These are phyloP conservation scores for Drosophila sproati DNA, from an alignment of 1,140 invertebrate species.

Conservation along the genomic window DNA sequence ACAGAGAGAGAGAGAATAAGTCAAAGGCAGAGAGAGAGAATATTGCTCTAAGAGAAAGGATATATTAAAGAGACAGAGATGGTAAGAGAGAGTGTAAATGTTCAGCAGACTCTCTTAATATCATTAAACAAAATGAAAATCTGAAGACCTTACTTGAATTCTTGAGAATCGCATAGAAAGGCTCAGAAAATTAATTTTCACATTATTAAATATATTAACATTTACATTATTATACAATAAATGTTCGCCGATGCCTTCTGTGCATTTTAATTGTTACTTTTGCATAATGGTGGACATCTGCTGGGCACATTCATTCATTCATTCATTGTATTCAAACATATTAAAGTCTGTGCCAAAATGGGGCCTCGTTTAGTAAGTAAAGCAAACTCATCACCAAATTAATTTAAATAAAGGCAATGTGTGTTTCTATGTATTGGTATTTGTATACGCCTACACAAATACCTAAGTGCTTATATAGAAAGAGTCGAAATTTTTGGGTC, in stretches of 20 bases:
- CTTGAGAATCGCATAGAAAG: not conserved
- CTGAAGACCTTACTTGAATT: not conserved
- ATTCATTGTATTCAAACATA: not conserved
- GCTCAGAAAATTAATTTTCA: not conserved
- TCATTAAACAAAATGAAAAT: too few relatives aligned
- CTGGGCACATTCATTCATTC: not conserved
- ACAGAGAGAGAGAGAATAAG: too few relatives aligned
- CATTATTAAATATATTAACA: too few relatives aligned
- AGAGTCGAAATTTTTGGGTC: slow-evolving; percentile 31
- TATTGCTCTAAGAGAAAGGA: too few relatives aligned
- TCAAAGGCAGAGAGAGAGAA: too few relatives aligned
- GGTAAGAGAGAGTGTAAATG: too few relatives aligned
- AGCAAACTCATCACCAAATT: slow-evolving; percentile 10
- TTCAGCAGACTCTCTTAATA: too few relatives aligned
- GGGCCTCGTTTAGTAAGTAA: not conserved
- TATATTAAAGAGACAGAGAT: too few relatives aligned
- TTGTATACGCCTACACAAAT: not conserved
- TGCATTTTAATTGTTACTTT: not conserved
- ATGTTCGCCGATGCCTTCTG: too few relatives aligned
- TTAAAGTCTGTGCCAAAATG: not conserved
- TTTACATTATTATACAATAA: too few relatives aligned
- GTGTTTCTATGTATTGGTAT: not conserved
- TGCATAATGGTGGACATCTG: not conserved
- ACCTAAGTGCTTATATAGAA: not conserved
- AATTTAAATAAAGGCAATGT: slow-evolving; percentile 8